Conservation (phyloP, 53 echinoderm and acorn worm genomes). For the Patiria pectinifera region DNA sequence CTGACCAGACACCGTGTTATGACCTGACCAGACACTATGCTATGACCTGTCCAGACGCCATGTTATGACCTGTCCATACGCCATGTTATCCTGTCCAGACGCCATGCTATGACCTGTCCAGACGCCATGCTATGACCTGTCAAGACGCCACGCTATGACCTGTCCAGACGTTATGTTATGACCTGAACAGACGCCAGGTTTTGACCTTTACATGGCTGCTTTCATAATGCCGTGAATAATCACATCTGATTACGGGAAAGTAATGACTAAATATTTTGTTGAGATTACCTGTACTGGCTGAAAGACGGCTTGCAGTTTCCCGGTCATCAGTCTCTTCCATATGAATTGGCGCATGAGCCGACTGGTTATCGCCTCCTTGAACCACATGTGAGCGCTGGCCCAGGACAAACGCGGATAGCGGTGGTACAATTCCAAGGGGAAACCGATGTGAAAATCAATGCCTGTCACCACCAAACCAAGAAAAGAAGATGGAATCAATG, state of each 20-base stretch:
- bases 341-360: slow-evolving; percentile 31
- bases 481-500: too few relatives aligned
- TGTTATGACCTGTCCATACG: too few relatives aligned
- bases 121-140: too few relatives aligned
- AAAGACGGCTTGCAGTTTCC: background rate
- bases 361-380: slow-evolving; percentile 28
- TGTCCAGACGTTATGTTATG: too few relatives aligned
- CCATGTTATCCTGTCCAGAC: too few relatives aligned
- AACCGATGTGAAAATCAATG: background rate
- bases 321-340: background rate
- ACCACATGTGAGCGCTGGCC: background rate
- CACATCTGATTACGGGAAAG: background rate
- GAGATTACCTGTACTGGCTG: background rate
- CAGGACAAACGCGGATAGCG: slow-evolving; percentile 35
- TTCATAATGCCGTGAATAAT: background rate
- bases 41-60: too few relatives aligned
- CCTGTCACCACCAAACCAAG: background rate
- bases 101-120: too few relatives aligned
- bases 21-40: too few relatives aligned
- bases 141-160: too few relatives aligned
- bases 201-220: too few relatives aligned
- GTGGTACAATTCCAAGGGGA: slow-evolving; percentile 63
- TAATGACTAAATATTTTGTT: background rate
- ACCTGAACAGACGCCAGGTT: background rate
- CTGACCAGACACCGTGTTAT: too few relatives aligned